These are phyloP conservation scores for Vidua chalybeata DNA, from an alignment of 2,113 vertebrate species.

Conservation along the genomic window DNA sequence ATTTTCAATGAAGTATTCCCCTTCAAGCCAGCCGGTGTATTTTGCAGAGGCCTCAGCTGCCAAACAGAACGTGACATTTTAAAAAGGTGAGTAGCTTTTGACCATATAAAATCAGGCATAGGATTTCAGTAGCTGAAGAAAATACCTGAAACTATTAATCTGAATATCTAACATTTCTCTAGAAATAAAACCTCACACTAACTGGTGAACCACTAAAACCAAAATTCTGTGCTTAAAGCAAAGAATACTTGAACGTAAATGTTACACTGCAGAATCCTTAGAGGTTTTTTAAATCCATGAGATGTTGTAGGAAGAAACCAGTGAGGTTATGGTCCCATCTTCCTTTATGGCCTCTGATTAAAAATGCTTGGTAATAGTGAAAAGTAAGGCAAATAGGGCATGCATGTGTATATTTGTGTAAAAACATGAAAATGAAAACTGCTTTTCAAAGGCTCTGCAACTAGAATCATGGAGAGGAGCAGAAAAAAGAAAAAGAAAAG, in stretches of 20 bases:
- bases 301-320: background rate
- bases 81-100: background rate
- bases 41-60: background rate
- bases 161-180: background rate
- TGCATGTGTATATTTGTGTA: background rate
- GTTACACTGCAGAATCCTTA: background rate
- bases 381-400: background rate
- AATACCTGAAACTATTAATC: background rate
- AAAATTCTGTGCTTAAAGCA: background rate
- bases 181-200: background rate
- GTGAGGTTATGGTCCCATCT: background rate
- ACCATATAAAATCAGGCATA: background rate
- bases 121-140: background rate
- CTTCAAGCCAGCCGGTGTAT: background rate
- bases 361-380: background rate
- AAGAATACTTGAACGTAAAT: background rate
- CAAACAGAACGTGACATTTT: background rate
- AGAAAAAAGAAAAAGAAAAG: too few relatives aligned
- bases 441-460: background rate
- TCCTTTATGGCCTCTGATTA: background rate
- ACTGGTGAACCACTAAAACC: background rate
- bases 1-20: background rate
- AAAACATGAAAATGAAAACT: background rate
- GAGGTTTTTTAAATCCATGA: background rate
- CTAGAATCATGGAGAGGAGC: background rate